Evolutionary conservation across 1,140 invertebrate species (phyloP).

Genomic region (Drosophila nebulosa): DNA sequence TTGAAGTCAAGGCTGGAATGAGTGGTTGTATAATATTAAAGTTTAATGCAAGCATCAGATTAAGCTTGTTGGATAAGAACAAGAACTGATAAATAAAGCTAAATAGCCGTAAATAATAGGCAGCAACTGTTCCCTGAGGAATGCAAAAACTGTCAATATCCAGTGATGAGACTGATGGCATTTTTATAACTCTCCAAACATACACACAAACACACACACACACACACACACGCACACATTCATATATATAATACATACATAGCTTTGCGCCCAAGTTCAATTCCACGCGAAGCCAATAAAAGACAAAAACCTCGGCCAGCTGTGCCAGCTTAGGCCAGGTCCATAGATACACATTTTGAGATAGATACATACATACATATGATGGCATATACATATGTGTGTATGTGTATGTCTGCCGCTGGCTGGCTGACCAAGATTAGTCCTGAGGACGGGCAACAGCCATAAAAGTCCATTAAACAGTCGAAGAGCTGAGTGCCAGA

Average conservation of each 20-base stretch:
- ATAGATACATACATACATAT: constrained; percentile 8
- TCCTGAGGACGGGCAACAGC: constrained; percentile 17
- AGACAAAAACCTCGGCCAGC: constrained; percentile 25
- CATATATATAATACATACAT: background rate
- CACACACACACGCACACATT: background rate
- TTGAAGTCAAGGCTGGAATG: background rate
- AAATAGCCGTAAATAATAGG: constrained; percentile 12
- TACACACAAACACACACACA: background rate
- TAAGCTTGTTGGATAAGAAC: background rate
- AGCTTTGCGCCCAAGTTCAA: constrained; percentile 36
- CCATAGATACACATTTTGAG: background rate
- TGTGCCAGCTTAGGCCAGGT: constrained; percentile 34
- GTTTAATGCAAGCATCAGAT: background rate
- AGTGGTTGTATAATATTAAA: background rate
- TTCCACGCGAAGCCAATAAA: constrained; percentile 37
- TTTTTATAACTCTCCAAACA: constrained; percentile 54
- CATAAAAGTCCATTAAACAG: constrained; percentile 44
- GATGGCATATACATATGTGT: constrained; percentile 22
- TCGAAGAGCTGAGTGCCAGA: constrained; percentile 5
- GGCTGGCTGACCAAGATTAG: constrained; percentile 14
- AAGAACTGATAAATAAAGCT: constrained; percentile 19
- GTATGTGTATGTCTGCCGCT: background rate
- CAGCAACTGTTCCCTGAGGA: constrained; percentile 40
- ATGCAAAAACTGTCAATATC: constrained; percentile 54
- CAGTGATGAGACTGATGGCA: constrained; percentile 69